Evolutionary conservation across 2,888 invertebrate species (phyloP).

Genomic region (Ommatoiulus sabulosus): DNA sequence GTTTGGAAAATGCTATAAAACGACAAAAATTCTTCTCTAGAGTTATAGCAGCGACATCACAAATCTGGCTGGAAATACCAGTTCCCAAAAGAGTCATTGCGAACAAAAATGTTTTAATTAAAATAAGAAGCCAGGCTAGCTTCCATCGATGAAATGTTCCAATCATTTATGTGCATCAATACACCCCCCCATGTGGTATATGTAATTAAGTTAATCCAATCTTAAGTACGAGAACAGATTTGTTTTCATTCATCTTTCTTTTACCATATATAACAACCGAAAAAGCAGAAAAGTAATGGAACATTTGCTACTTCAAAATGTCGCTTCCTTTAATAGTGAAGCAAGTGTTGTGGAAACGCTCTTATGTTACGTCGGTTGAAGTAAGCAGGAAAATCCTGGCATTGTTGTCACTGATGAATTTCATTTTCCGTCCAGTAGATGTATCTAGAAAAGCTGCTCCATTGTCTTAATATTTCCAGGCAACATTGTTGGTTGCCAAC

Average conservation of each 20-base stretch:
- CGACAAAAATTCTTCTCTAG: no score
- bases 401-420: conserved; percentile 25
- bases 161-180: no score
- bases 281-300: neutral
- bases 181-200: no score
- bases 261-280: neutral
- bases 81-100: neutral
- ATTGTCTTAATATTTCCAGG: conserved; percentile 16
- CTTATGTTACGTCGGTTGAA: neutral
- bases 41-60: no score
- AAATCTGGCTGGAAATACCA: neutral
- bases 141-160: neutral
- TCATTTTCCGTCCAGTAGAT: neutral
- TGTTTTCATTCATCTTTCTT: neutral
- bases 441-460: conserved; percentile 14
- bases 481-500: neutral
- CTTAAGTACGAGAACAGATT: neutral
- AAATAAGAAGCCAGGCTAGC: neutral
- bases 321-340: neutral
- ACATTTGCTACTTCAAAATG: neutral
- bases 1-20: no score
- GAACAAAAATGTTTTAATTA: neutral
- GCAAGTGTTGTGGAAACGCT: neutral
- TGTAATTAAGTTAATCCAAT: no score
- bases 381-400: neutral